These are phyloP conservation scores for Novumbra hubbsi DNA, from an alignment of 2,797 vertebrate genomes.

Conservation along the genomic window DNA sequence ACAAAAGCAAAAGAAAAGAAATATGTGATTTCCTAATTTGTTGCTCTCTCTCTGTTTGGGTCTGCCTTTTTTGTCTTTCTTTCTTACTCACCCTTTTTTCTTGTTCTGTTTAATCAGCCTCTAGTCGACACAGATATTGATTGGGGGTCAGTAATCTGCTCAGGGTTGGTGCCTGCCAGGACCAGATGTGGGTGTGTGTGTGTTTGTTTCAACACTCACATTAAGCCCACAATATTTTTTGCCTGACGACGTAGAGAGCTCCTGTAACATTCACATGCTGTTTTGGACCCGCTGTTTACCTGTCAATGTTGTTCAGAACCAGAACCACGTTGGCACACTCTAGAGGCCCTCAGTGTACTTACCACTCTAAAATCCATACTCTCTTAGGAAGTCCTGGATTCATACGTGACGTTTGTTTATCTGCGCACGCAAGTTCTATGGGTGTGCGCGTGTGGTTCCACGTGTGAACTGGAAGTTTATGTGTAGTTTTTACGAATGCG, in stretches of 20 bases:
- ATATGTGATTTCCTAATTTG: no score
- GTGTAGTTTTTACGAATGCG: slow-evolving; percentile 17
- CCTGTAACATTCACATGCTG: slow-evolving; percentile 8
- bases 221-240: background rate
- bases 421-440: slow-evolving; percentile 12
- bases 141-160: slow-evolving; percentile 86
- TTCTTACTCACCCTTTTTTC: slow-evolving; percentile 12
- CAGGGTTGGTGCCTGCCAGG: slow-evolving; percentile 83
- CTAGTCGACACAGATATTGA: slow-evolving; percentile 87
- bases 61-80: slow-evolving; percentile 16
- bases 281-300: slow-evolving; percentile 21
- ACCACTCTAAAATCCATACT: slow-evolving; percentile 41
- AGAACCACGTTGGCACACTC: slow-evolving; percentile 31
- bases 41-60: slow-evolving; percentile 1
- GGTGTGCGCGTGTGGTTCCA: slow-evolving; percentile 12
- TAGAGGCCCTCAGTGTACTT: slow-evolving; percentile 39
- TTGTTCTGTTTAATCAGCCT: slow-evolving; percentile 79
- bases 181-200: slow-evolving; percentile 28
- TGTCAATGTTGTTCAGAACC: slow-evolving; percentile 25
- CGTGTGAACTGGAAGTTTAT: background rate
- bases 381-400: background rate
- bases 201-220: background rate
- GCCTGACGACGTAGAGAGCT: background rate
- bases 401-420: slow-evolving; percentile 11
- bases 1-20: no score